These are phyloP conservation scores for Drosophila pegasa DNA, from an alignment of 2,888 invertebrate genomes.

Conservation along the genomic window DNA sequence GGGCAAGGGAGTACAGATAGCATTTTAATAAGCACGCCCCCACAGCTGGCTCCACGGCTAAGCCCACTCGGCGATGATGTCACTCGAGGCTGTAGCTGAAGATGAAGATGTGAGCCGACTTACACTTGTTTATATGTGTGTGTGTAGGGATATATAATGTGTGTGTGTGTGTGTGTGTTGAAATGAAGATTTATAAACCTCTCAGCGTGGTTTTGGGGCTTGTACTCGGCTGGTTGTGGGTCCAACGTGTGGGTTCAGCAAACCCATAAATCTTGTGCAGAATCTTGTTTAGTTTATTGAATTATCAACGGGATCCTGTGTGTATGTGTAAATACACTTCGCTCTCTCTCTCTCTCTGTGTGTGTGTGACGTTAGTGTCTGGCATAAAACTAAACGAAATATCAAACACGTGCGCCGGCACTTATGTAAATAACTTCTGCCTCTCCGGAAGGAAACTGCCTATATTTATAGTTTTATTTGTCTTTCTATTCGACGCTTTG, in stretches of 20 bases:
- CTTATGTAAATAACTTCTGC: slow-evolving; percentile 71
- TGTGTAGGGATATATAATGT: no score
- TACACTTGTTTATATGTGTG: not conserved
- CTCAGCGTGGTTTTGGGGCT: slow-evolving; percentile 38
- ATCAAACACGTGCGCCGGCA: slow-evolving; percentile 71
- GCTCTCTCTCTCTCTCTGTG: no score
- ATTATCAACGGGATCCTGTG: slow-evolving; percentile 62
- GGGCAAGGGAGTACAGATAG: slow-evolving; percentile 39
- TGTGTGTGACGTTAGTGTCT: slow-evolving; percentile 36
- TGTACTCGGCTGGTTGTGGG: not conserved
- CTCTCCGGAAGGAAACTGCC: slow-evolving; percentile 7
- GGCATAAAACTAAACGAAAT: slow-evolving; percentile 76
- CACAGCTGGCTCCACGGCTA: slow-evolving; percentile 6
- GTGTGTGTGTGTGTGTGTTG: slow-evolving; percentile 24
- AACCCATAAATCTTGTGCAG: slow-evolving; percentile 77
- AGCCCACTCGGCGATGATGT: slow-evolving; percentile 40
- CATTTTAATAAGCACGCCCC: slow-evolving; percentile 70
- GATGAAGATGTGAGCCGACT: slow-evolving; percentile 11
- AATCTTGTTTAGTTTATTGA: slow-evolving; percentile 80
- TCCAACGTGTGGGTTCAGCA: slow-evolving; percentile 58
- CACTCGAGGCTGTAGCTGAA: slow-evolving; percentile 31
- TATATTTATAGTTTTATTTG: slow-evolving; percentile 78
- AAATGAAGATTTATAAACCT: slow-evolving; percentile 75
- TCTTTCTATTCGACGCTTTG: slow-evolving; percentile 36
- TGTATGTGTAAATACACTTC: slow-evolving; percentile 15